Conservation (phyloP, 1,140 invertebrate genomes). For the Drosophila neocordata region DNA sequence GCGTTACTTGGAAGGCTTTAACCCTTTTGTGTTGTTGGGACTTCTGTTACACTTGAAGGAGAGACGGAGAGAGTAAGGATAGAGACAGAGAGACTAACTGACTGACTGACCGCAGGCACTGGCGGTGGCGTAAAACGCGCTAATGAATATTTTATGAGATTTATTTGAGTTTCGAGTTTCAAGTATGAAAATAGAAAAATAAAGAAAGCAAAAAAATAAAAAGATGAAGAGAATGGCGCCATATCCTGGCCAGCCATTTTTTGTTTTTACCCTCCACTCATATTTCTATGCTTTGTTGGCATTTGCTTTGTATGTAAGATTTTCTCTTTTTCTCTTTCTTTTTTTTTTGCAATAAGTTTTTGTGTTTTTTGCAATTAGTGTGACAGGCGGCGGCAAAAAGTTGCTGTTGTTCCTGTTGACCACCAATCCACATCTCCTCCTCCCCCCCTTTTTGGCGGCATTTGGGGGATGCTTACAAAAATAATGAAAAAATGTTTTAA, state of each 20-base stretch:
- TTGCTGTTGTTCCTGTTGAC: constrained; percentile 10
- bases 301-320: constrained; percentile 13
- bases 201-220: constrained; percentile 23
- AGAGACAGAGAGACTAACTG: constrained; percentile 31
- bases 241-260: constrained; percentile 48
- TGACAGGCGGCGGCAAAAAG: constrained; percentile 46
- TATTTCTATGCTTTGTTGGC: constrained; percentile 41
- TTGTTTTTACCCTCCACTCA: constrained; percentile 31
- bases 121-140: constrained; percentile 53
- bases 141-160: constrained; percentile 81
- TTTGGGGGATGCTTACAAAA: constrained; percentile 11
- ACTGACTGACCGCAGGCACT: constrained; percentile 69
- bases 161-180: constrained; percentile 78
- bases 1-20: constrained; percentile 46
- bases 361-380: constrained; percentile 76
- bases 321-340: constrained; percentile 15
- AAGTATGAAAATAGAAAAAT: constrained; percentile 43
- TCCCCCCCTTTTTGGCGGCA: neutral
- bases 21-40: constrained; percentile 60
- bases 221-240: constrained; percentile 32
- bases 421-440: neutral
- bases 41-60: neutral
- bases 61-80: neutral
- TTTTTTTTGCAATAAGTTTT: constrained; percentile 58
- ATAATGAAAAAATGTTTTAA: constrained; percentile 76